phyloP scores from a whole-genome alignment of 2,888 invertebrate species.

The Dermolepida albohirtum region DNA sequence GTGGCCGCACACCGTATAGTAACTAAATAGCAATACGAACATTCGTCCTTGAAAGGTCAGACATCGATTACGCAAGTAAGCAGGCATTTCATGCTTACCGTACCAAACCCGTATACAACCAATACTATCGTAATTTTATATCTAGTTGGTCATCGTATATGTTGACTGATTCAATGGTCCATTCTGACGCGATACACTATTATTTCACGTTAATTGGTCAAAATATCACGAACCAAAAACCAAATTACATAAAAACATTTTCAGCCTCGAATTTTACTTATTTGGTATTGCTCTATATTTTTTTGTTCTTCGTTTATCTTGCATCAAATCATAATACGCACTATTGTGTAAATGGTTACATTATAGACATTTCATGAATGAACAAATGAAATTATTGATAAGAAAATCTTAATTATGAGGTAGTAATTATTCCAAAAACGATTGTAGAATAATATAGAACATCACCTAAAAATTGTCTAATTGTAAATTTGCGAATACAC shows the following conservation, averaged over 20 bases:
- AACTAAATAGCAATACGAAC: slow-evolving; percentile 37
- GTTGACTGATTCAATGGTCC: slow-evolving; percentile 6
- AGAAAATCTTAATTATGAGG: no score
- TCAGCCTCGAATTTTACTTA: not conserved
- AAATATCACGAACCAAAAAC: slow-evolving; percentile 18
- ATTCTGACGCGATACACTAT: slow-evolving; percentile 9
- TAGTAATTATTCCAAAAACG: no score
- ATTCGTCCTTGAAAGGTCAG: slow-evolving; percentile 49
- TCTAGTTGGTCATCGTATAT: no score
- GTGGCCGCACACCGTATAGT: slow-evolving; percentile 32
- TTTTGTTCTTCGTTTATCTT: no score
- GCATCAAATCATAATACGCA: no score
- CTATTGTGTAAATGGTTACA: no score
- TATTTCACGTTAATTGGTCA: slow-evolving; percentile 16
- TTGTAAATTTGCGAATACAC: no score
- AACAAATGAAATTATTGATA: no score
- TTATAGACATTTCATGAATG: no score
- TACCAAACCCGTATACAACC: slow-evolving; percentile 29
- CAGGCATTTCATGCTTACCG: slow-evolving; percentile 35
- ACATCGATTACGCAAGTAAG: slow-evolving; percentile 46
- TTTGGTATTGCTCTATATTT: no score
- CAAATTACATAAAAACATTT: not conserved
- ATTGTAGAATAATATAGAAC: no score
- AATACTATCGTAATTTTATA: slow-evolving; percentile 1
- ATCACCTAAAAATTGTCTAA: no score